Evolutionary conservation across 2,888 invertebrate species (phyloP), one percentile per base, ranked within the genome.

Genomic region (Timema podura): DNA sequence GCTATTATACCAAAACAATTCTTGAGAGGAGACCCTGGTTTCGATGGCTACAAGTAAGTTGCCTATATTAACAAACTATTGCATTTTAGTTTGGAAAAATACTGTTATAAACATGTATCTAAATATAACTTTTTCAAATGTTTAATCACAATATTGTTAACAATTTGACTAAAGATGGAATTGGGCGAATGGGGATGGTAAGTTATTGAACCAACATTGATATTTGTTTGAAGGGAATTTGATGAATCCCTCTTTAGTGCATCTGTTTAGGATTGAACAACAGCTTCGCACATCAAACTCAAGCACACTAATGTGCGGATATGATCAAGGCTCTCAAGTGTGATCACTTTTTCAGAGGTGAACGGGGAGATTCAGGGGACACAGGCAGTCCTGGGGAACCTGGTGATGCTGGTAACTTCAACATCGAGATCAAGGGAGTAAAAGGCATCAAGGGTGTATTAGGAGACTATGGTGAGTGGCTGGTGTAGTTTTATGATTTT

Each of bases 1-100:
- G 86, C 86, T 0, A 77, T 79, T 46, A 80, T 83, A 6, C 83
- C 86, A 0, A 82, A 82, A 73, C 80, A 83, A 73, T 79, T 76
- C 44, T 77, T 87, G 16, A 80, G 81, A 6, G 86, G 87, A 48
- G 84, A 86, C 67, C 75, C 79, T 3, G 87, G 87, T 13, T 70
- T 74, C n/a, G 73, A 78, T 73, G 84, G 84, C 59, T 70, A 65
- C 61, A 76, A 76, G 83, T 82, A 77, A 78, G 66, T 30, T 47
- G n/a, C n/a, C n/a, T n/a, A n/a, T 64, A 30, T 16, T 46, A 45
- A 45, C 64, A 30, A 8, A 64, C 6, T 64, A 30, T 45, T 16
- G 10, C 8, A 16, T 59, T 47, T 45, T 61, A 30, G 13, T 68
- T 57, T 59, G 7, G 45, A 59, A 44, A 44, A 68, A 6, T n/a